These are phyloP conservation scores for Eilema depressum DNA, from an alignment of 2,888 invertebrate genomes.

Conservation along the genomic window DNA sequence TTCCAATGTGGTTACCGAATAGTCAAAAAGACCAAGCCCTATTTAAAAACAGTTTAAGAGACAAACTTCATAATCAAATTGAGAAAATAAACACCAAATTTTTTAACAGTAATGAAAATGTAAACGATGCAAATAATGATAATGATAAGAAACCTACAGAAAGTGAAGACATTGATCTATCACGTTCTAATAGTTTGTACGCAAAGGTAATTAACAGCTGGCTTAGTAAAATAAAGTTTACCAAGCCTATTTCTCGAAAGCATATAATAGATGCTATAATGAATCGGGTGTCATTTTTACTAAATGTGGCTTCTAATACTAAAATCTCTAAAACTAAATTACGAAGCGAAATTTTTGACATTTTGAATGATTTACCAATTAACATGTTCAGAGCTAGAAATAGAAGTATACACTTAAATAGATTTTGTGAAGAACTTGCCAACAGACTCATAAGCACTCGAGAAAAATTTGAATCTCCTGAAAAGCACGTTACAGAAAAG, in stretches of 20 bases:
- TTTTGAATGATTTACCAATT: conserved; percentile 50
- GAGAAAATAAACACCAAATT: conserved; percentile 47
- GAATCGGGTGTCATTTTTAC: conserved; percentile 26
- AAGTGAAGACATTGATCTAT: not conserved
- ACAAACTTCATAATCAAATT: conserved; percentile 57
- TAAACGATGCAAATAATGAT: not conserved
- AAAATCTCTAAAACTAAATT: conserved; percentile 50
- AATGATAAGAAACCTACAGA: not conserved
- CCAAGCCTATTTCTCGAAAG: conserved; percentile 12
- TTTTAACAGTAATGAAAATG: conserved; percentile 13
- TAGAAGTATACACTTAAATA: conserved; percentile 40
- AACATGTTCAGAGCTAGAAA: conserved; percentile 17
- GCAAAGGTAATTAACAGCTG: conserved; percentile 36
- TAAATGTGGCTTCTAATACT: conserved; percentile 33
- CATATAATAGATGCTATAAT: conserved; percentile 27
- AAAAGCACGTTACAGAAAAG: conserved; percentile 10
- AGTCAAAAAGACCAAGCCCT: conserved; percentile 42
- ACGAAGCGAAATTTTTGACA: conserved; percentile 55
- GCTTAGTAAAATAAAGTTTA: conserved; percentile 31
- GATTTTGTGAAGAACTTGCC: conserved; percentile 53
- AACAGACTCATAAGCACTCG: conserved; percentile 45
- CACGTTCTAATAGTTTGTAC: conserved; percentile 6
- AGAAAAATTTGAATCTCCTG: conserved; percentile 26
- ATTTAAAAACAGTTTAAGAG: conserved; percentile 51
- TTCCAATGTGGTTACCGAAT: conserved; percentile 61